phyloP scores from a whole-genome alignment of 1,140 invertebrate species.

The Diabrotica undecimpunctata region DNA sequence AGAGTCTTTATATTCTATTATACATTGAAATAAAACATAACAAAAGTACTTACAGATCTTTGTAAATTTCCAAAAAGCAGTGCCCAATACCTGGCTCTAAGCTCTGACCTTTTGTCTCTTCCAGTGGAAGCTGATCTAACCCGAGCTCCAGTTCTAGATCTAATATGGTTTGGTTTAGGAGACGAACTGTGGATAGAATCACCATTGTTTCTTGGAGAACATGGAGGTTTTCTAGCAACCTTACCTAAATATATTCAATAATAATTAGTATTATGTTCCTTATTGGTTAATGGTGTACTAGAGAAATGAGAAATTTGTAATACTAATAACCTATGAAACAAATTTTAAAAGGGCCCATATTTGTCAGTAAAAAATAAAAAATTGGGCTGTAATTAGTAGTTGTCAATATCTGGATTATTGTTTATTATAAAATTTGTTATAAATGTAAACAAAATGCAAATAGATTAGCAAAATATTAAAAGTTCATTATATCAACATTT shows the following conservation, averaged over 20 bases:
- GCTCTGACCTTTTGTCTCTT: slow-evolving; percentile 80
- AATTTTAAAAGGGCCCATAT: too few species aligned
- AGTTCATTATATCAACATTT: too few species aligned
- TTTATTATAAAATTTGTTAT: too few species aligned
- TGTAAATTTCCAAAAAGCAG: slow-evolving; percentile 92
- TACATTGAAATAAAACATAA: slow-evolving; percentile 5
- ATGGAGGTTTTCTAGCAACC: slow-evolving; percentile 63
- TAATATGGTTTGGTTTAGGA: slow-evolving; percentile 32
- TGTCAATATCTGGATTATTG: too few species aligned
- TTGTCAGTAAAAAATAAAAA: too few species aligned
- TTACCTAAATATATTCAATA: slow-evolving; percentile 43
- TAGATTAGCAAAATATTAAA: too few species aligned
- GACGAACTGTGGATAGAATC: slow-evolving; percentile 33
- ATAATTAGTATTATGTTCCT: too few species aligned
- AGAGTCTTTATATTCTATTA: neutral
- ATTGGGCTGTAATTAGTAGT: too few species aligned
- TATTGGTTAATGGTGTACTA: too few species aligned
- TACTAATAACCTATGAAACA: too few species aligned
- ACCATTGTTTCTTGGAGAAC: slow-evolving; percentile 35
- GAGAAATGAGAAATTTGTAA: too few species aligned
- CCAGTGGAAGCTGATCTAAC: slow-evolving; percentile 80
- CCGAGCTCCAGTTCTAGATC: slow-evolving; percentile 52
- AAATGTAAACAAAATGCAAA: too few species aligned
- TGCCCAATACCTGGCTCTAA: slow-evolving; percentile 90
- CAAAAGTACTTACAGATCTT: slow-evolving; percentile 68